Base-by-base conservation (phyloP, 2,797 vertebrate species). In the Poeciliopsis paucimaculata region DNA sequence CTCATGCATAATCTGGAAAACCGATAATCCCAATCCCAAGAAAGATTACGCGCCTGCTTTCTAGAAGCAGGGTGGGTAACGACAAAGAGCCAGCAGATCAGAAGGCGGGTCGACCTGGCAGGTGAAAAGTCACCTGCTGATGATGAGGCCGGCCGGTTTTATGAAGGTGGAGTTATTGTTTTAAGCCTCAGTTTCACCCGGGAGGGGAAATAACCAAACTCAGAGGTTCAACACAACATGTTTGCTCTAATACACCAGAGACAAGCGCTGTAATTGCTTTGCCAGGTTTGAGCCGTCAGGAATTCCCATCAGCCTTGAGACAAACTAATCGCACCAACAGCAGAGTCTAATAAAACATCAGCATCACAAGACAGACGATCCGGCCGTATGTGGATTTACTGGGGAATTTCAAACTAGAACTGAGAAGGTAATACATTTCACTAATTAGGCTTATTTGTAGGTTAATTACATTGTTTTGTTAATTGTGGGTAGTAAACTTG, bases 221-320 rank as follows among this genome's bases (percentile, higher is more conserved):
- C 11, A n/a, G 23, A 43, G 64, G 39, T 39, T 23, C 36, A 41
- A 66, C 18, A 66, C 39, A 46, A 18, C 41, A 45, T 78, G 79
- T 81, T 77, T 84, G 70, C 75, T 60, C 78, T 16, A 80, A 82
- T 78, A 43, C 74, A 73, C 89, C 85, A 81, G 28, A 76, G 82
- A 71, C 72, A 82, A 76, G 82, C 87, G 89, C 84, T 90, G 84
- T 93, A 94, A 95, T 92, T 94, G 90, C 83, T 87, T 84, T 77
- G 81, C 89, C 90, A 51, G 49, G 49, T 51, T 51, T 51, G 49
- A 51, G 49, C 20, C 49, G 20, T 23, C 18, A 51, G 20, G 49
- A 84, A 84, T 80, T 79, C 77, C 66, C 93, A 89, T 51, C 95
- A 89, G 94, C 76, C 81, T 87, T 86, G 90, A 88, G 82, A 87